Base-by-base conservation (phyloP, 2,888 invertebrate genomes). In the Pseudanteris insignis region DNA sequence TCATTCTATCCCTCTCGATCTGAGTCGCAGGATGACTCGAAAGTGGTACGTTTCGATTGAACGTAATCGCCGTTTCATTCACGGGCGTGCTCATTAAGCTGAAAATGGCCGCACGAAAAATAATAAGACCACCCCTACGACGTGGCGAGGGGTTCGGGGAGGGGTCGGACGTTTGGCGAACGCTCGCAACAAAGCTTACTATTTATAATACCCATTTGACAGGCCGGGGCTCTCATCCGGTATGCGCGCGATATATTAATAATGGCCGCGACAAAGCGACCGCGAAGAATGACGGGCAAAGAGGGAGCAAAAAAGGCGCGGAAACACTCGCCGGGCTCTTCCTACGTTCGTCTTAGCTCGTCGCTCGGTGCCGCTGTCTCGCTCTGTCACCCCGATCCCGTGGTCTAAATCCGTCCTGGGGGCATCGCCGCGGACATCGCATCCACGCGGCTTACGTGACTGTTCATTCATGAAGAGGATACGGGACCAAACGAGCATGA, bases 161-260 rank as follows among this genome's bases (percentile, higher is more conserved):
- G 37, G 53, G 38, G 29, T 44, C 32, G 30, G 8, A 67, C 8
- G n/a, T n/a, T n/a, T n/a, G n/a, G n/a, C n/a, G n/a, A n/a, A n/a
- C n/a, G n/a, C n/a, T n/a, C 40, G 70, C 75, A 76, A 77, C 76
- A 77, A 77, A 77, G 77, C 69, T 73, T 75, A 76, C 76, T 77
- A 77, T 77, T 77, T 77, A 77, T 77, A 77, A 75, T 76, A 47
- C 40, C 32, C 28, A 34, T 57, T 58, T 53, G 60, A 48, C 60
- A 53, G 12, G 53, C 51, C 40, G 53, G 46, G 51, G 43, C 29
- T n/a, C 46, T 53, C 51, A 59, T 46, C 51, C 51, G 47, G 59
- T 47, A 46, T 66, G 48, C 68, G 3, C 37, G 70, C 68, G 69
- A 72, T 74, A 72, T 76, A 75, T 76, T 73, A 74, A 75, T 75